Conservation (phyloP, 2,797 vertebrate species). For the Esox lucius region DNA sequence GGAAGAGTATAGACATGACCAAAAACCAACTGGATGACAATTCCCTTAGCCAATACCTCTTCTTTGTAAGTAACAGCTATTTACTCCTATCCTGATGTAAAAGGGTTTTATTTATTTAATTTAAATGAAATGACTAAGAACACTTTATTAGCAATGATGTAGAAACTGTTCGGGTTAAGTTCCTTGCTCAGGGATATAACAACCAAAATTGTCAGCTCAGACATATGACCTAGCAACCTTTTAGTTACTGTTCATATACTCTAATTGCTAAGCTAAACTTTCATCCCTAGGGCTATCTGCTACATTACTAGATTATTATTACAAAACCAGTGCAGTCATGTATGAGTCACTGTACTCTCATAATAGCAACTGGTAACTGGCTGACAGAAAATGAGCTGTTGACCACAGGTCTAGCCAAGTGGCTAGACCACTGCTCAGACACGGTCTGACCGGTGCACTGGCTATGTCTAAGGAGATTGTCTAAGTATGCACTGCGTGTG, state of each 20-base stretch:
- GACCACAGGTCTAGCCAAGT: too few relatives aligned
- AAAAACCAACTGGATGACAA: conserved; percentile 74
- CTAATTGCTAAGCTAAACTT: too few relatives aligned
- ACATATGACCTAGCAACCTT: too few relatives aligned
- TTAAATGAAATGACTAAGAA: too few relatives aligned
- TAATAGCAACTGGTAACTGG: conserved; percentile 52
- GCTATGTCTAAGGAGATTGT: background rate
- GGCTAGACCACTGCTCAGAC: background rate
- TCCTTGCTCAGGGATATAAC: too few relatives aligned
- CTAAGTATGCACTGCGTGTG: too few relatives aligned
- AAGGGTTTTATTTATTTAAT: background rate
- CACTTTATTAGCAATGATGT: too few relatives aligned
- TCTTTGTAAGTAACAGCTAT: conserved; percentile 65
- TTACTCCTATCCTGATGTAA: background rate
- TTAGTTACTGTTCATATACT: too few relatives aligned
- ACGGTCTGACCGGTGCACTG: background rate
- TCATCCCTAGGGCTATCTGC: background rate
- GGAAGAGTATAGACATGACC: conserved; percentile 79
- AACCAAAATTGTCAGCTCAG: too few relatives aligned
- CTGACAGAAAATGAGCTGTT: background rate
- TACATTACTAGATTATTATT: background rate
- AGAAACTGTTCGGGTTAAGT: too few relatives aligned
- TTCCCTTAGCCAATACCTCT: conserved; percentile 64
- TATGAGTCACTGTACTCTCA: conserved; percentile 61
- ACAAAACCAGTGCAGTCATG: conserved; percentile 29